These are phyloP conservation scores for Cacoxenus indagator DNA, from an alignment of 2,888 invertebrate genomes.

Conservation along the genomic window DNA sequence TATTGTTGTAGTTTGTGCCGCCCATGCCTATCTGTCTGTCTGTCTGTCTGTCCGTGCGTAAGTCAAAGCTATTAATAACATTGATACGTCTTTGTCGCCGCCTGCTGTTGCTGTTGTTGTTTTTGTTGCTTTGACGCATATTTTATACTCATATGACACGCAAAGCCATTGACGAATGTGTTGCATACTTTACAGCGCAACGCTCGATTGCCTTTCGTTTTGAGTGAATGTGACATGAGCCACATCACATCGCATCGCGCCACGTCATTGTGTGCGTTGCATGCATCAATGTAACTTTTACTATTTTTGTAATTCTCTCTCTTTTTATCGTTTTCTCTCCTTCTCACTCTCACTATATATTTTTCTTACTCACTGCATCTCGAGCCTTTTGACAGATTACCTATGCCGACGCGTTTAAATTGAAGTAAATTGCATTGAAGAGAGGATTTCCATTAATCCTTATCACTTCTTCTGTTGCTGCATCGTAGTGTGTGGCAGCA, in stretches of 20 bases:
- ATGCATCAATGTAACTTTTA: no score
- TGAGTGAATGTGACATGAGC: slow-evolving; percentile 6
- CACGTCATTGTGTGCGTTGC: not conserved
- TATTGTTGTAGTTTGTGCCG: slow-evolving; percentile 6
- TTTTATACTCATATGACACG: not conserved
- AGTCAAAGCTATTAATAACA: slow-evolving; percentile 20
- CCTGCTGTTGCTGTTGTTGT: not conserved
- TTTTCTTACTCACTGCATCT: no score
- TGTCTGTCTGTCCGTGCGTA: not conserved
- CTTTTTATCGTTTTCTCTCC: no score
- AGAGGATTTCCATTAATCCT: not conserved
- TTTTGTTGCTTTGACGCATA: not conserved
- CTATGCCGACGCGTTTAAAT: slow-evolving; percentile 53
- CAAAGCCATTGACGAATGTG: not conserved
- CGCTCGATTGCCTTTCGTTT: not conserved
- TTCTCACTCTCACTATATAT: no score
- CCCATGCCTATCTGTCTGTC: not conserved
- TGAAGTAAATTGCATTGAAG: slow-evolving; percentile 43
- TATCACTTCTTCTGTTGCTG: not conserved
- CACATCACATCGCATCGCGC: not conserved
- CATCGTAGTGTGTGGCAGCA: no score
- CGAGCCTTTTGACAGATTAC: slow-evolving; percentile 33
- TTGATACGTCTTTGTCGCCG: slow-evolving; percentile 17
- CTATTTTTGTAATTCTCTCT: no score
- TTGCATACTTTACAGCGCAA: not conserved